Evolutionary conservation across 1,140 invertebrate species (phyloP).

Genomic region (Eriocheir sinensis): DNA sequence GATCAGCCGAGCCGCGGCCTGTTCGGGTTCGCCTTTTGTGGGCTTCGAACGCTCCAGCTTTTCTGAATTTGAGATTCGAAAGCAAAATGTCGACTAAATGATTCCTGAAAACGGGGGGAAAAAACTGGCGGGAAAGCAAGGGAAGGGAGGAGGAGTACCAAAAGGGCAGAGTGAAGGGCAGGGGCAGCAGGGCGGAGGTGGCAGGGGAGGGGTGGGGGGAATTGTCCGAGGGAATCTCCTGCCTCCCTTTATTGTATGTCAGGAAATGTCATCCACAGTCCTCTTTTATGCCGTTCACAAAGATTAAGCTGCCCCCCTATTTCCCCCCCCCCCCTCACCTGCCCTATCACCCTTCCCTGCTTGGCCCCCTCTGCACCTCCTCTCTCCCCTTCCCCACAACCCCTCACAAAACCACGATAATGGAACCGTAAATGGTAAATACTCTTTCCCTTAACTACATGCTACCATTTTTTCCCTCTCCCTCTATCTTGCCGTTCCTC

Average conservation of each 20-base stretch:
- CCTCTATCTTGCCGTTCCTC: neutral
- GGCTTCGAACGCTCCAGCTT: neutral
- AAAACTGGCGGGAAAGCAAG: neutral
- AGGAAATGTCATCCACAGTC: constrained; percentile 34
- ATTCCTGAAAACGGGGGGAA: constrained; percentile 12
- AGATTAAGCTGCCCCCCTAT: neutral
- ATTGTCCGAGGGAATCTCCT: neutral
- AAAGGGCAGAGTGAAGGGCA: too few relatives aligned
- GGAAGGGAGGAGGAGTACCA: neutral
- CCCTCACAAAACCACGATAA: constrained; percentile 11
- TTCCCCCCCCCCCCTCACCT: neutral
- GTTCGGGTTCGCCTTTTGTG: neutral
- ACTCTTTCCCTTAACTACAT: neutral
- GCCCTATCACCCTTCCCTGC: neutral
- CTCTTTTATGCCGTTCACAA: constrained; percentile 33
- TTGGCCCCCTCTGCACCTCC: neutral
- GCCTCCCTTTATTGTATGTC: constrained; percentile 43
- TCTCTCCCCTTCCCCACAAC: neutral
- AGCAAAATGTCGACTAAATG: neutral
- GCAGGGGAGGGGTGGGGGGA: neutral
- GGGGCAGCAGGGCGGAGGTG: neutral
- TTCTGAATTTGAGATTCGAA: neutral
- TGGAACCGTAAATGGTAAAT: neutral
- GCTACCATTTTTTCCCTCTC: constrained; percentile 11
- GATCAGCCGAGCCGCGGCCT: too few relatives aligned